Evolutionary conservation across 2,113 vertebrate species (phyloP), one percentile per base, ranked within the genome.

Genomic region (Myrmecophaga tridactyla): DNA sequence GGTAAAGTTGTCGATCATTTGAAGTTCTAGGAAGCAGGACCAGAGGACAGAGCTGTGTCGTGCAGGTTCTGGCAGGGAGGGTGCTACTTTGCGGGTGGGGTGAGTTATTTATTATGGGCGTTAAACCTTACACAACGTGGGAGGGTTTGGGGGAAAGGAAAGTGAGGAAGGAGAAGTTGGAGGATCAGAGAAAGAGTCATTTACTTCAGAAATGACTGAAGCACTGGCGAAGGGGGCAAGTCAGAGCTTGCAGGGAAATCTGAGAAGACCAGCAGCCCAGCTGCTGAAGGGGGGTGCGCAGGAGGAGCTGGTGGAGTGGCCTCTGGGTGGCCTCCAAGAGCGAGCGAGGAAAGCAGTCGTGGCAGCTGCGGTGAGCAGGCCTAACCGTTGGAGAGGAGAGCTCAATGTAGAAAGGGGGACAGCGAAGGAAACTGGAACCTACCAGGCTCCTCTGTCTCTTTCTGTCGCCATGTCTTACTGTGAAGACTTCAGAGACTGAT

Each of bases 91-190:
- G 69, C 83, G 87, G 73, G 86, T 80, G 82, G 82, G 56, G 63
- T 15, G 36, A 85, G 72, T 51, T 25, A 29, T 93, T 75, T 89
- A 70, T 31, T 62, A 27, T 29, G n/a, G 60, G 80, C 81, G 92
- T 92, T 85, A 77, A 86, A 31, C 41, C 78, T 95, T 58, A 72
- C 90, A 14, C 51, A 76, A n/a, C 34, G 82, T 92, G 87, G 90
- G 90, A 58, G n/a, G 90, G 58, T 41, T n/a, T 76, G 20, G 77
- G 90, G 70, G 36, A 58, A 80, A 63, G 36, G 60, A 11, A 75
- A 51, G 31, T 65, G 67, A 34, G 60, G 77, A 75, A 56, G 39
- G 31, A 53, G 48, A 65, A 76, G 41, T 7, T 81, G 78, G 65
- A 80, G 10, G 41, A 80, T 84, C 58, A 51, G 82, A 94, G 67